phyloP scores from a whole-genome alignment of 92 coral and sea anemone genomes.

The Parazoanthus atlanticus region DNA sequence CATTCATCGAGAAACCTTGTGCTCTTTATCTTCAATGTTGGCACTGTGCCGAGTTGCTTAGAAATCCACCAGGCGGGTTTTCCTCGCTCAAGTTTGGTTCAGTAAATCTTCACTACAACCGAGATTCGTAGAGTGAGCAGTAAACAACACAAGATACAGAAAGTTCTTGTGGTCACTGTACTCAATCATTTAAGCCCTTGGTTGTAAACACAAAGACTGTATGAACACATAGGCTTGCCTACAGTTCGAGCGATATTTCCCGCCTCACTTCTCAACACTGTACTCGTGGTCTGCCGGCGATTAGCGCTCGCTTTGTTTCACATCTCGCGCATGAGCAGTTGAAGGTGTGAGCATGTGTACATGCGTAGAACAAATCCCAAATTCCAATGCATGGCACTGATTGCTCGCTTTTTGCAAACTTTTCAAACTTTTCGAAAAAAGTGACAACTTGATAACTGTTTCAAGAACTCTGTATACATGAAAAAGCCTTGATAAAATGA shows the following conservation, averaged over 20 bases:
- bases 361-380: slow-evolving; percentile 10
- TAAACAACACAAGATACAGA: background rate
- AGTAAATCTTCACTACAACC: background rate
- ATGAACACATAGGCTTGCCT: background rate
- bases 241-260: slow-evolving; percentile 8
- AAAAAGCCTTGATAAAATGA: background rate
- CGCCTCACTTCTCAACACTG: slow-evolving; percentile 10
- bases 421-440: slow-evolving; percentile 51
- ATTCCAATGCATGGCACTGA: slow-evolving; percentile 25
- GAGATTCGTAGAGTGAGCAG: background rate
- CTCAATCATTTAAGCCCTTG: background rate
- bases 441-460: slow-evolving; percentile 26
- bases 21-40: background rate
- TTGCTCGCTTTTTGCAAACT: slow-evolving; percentile 51
- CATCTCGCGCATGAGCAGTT: slow-evolving; percentile 36
- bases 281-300: slow-evolving; percentile 32
- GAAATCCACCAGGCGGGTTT: slow-evolving; percentile 20
- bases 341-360: background rate
- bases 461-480: background rate
- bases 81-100: slow-evolving; percentile 2
- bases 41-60: slow-evolving; percentile 22
- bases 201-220: background rate
- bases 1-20: background rate
- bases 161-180: background rate
- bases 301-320: slow-evolving; percentile 26